Base-by-base conservation (phyloP, 2,797 vertebrate genomes). In the Rhynchonycteris naso region DNA sequence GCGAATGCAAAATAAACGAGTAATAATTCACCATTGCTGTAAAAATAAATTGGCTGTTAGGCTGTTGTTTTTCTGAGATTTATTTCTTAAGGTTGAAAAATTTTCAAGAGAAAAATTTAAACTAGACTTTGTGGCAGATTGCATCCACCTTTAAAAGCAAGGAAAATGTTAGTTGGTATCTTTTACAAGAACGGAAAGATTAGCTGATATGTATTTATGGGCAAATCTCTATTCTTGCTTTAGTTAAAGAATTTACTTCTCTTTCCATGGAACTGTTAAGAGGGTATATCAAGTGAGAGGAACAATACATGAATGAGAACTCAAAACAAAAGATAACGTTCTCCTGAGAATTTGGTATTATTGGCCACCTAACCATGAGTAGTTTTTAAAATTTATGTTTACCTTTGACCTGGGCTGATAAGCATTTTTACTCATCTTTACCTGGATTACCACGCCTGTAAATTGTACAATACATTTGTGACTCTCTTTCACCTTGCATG, bases 151-250 rank as follows among this genome's bases (percentile, higher is more conserved):
- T 85, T 69, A 50, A 84, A 91, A 75, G 35, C 14, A 94, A 81
- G 11, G 43, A 52, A 28, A 63, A 54, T 14, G 14, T 28, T 76
- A 28, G 63, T 88, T 84, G 30, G 12, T 84, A 80, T 65, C 14
- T 81, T n/a, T 94, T 81, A 65, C 1, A 81, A 79, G 14, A 95
- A 74, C 89, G 43, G 38, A 88, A 96, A 78, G 12, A 81, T 69
- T 54, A 61, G 30, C 2, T 86, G 76, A 75, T 76, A 33, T 56
- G 66, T 72, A 28, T 56, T 66, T 72, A 28, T 89, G 33, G 72
- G 35, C n/a, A 80, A 28, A 26, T 84, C 33, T 91, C 35, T 79
- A n/a, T 84, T 82, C 28, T 87, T 65, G 65, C 26, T 84, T 66
- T 85, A 80, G 54, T 50, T 81, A 72, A 33, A 35, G 16, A 59